These are phyloP conservation scores for Opisthocomus hoazin DNA, from an alignment of 2,113 vertebrate species.

Conservation along the genomic window DNA sequence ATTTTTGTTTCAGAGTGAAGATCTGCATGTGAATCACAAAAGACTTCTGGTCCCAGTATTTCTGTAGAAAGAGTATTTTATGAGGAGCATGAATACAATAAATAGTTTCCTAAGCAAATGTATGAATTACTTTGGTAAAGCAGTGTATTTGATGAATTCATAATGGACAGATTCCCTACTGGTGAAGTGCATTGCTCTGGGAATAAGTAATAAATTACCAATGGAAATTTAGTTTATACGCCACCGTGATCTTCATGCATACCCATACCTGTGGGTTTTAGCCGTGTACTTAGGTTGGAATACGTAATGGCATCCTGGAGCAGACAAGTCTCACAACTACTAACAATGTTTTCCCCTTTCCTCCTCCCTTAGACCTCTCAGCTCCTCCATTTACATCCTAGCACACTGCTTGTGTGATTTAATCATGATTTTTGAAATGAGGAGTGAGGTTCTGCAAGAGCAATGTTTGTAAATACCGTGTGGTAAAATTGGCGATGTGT, in stretches of 20 bases:
- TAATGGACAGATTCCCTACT: neutral
- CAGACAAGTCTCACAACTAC: neutral
- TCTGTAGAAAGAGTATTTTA: neutral
- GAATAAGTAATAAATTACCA: neutral
- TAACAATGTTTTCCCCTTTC: neutral
- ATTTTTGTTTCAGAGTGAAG: neutral
- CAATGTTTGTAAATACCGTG: neutral
- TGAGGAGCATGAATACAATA: neutral
- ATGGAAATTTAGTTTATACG: neutral
- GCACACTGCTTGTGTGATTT: neutral
- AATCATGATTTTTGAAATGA: fast-evolving
- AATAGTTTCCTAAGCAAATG: neutral
- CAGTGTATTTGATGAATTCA: neutral
- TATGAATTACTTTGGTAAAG: neutral
- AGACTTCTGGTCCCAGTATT: neutral
- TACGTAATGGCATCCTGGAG: no score
- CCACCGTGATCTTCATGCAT: neutral
- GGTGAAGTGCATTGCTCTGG: neutral
- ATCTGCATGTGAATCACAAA: neutral
- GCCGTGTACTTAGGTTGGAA: neutral
- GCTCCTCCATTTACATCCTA: neutral
- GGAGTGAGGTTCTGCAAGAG: neutral
- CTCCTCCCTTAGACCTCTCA: neutral
- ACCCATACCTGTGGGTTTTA: neutral
- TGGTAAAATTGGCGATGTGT: neutral